Evolutionary conservation across 2,888 invertebrate genomes (phyloP), one percentile per base, ranked within the genome.

Genomic region (Petrolisthes manimaculis): DNA sequence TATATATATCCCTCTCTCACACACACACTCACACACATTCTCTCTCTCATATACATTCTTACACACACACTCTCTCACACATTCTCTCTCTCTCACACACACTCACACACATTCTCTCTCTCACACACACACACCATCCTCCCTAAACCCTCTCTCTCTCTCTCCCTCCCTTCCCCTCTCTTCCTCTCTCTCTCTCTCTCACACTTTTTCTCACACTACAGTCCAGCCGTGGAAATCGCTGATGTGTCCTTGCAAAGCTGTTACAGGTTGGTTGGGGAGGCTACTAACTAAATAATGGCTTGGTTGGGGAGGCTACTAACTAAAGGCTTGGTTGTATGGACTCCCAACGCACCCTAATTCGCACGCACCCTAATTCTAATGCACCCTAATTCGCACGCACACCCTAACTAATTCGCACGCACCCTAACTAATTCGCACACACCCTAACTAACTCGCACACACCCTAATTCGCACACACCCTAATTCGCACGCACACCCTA

Each of bases 121-220:
- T 75, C 24, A 3, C 1, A 21, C 75, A 4, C 24, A 6, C 5
- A 12, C 75, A 21, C 4, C 24, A 12, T 37, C 56, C 4, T n/a
- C n/a, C n/a, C 5, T 71, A 8, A 14, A 71, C n/a, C 55, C 8
- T 12, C 56, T 9, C n/a, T 51, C 55, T 51, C 18, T 14, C 71
- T 71, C 71, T 71, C 71, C n/a, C 71, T 71, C 71, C 54, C 71
- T 71, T n/a, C n/a, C 8, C n/a, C 71, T 71, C 8, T 71, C 71
- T 71, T n/a, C n/a, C 71, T 71, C 71, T 71, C 71, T 71, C 71
- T 71, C 71, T 71, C 71, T 71, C 71, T 71, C 71, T 71, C 71
- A 18, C 71, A 14, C 71, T 71, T n/a, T 71, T n/a, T 71, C 71
- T 14, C 71, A 14, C 8, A 9, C 51, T 5, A 18, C 56, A 79